phyloP scores from a whole-genome alignment of 2,113 vertebrate genomes.

The Myxocyprinus asiaticus region DNA sequence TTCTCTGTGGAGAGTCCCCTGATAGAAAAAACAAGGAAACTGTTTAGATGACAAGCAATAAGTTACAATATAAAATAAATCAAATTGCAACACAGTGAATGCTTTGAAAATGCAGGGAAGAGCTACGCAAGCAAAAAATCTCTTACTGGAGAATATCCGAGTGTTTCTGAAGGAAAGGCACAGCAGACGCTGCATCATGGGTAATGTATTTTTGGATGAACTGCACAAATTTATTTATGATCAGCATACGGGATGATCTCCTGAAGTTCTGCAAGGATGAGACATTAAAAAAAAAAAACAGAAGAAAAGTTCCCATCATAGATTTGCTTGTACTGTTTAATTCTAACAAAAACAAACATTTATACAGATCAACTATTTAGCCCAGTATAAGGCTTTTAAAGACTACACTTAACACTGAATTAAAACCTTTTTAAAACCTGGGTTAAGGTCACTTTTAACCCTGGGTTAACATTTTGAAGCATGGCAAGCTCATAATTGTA shows the following conservation, averaged over 20 bases:
- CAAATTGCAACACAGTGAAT: background rate
- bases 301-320: too few relatives aligned
- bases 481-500: too few relatives aligned
- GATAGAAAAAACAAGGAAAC: background rate
- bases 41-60: background rate
- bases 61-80: background rate
- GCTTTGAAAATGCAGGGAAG: background rate
- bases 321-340: too few relatives aligned
- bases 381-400: too few relatives aligned
- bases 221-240: slow-evolving; percentile 94
- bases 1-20: slow-evolving; percentile 91
- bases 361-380: too few relatives aligned
- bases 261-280: slow-evolving; percentile 83
- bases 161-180: slow-evolving; percentile 92
- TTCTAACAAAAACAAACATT: too few relatives aligned
- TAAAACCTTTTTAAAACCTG: too few relatives aligned
- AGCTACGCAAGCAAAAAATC: too few relatives aligned
- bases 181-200: slow-evolving; percentile 82
- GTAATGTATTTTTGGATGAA: slow-evolving; percentile 95
- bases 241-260: slow-evolving; percentile 83
- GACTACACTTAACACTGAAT: too few relatives aligned
- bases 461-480: too few relatives aligned
- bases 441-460: too few relatives aligned
- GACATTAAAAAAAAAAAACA: background rate
- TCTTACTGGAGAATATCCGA: slow-evolving; percentile 91